phyloP scores from a whole-genome alignment of 2,888 invertebrate genomes.

The Lycia hirtaria region DNA sequence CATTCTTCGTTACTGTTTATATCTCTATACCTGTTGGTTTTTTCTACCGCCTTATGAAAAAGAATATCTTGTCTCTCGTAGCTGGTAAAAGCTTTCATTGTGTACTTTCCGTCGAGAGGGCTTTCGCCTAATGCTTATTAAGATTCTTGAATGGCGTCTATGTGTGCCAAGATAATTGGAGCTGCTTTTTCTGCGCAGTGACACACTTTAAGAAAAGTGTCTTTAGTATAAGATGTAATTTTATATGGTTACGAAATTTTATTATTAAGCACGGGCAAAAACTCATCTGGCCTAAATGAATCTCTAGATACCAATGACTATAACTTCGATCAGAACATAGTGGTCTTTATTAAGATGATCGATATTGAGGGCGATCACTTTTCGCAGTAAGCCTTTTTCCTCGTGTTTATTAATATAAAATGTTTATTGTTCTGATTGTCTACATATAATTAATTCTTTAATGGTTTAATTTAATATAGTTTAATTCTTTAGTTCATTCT shows the following conservation, averaged over 20 bases:
- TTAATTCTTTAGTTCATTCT: too few species aligned
- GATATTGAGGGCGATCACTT: too few species aligned
- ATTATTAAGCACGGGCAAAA: too few species aligned
- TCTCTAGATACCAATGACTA: too few species aligned
- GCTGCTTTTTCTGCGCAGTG: constrained; percentile 16
- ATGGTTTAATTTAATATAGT: too few species aligned
- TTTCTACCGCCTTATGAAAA: constrained; percentile 34
- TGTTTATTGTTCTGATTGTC: too few species aligned
- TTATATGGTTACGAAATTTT: neutral
- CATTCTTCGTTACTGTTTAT: constrained; percentile 10
- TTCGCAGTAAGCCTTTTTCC: too few species aligned
- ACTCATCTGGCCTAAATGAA: too few species aligned
- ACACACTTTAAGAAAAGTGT: constrained; percentile 4
- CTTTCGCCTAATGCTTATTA: constrained; percentile 44
- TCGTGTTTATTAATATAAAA: too few species aligned
- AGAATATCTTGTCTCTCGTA: constrained; percentile 36
- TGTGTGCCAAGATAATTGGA: constrained; percentile 35
- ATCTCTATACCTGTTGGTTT: constrained; percentile 25
- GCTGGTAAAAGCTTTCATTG: constrained; percentile 48
- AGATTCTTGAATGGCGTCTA: constrained; percentile 42
- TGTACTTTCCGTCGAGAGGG: constrained; percentile 26
- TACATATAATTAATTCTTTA: too few species aligned
- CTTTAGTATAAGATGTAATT: neutral
- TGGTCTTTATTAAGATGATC: too few species aligned
- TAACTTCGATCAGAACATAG: too few species aligned